phyloP scores from a whole-genome alignment of 2,888 invertebrate genomes.

The Mesochorus sp. region DNA sequence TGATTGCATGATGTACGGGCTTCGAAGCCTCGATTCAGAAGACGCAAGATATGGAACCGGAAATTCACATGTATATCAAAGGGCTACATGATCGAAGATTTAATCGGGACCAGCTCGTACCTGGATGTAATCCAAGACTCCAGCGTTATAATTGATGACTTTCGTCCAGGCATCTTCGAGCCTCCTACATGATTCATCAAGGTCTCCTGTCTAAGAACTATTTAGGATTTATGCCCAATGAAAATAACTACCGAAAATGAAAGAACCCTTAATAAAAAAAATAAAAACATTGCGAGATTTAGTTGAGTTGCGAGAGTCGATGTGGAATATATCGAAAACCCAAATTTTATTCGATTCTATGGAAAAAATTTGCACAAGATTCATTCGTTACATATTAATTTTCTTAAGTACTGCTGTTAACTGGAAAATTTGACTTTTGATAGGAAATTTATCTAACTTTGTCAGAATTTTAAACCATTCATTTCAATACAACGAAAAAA shows the following conservation, averaged over 20 bases:
- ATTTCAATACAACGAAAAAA: too few relatives aligned
- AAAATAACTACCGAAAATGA: too few relatives aligned
- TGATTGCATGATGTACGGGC: too few relatives aligned
- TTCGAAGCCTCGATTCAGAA: not conserved
- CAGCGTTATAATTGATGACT: constrained; percentile 19
- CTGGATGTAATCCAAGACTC: not conserved
- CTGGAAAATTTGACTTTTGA: too few relatives aligned
- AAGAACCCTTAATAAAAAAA: not conserved
- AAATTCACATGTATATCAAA: not conserved
- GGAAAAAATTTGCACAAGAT: too few relatives aligned
- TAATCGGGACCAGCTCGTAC: constrained; percentile 14
- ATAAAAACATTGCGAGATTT: not conserved
- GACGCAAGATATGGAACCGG: not conserved
- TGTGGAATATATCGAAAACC: too few relatives aligned
- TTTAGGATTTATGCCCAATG: not conserved
- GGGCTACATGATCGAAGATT: constrained; percentile 13
- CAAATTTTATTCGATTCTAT: too few relatives aligned
- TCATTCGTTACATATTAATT: too few relatives aligned
- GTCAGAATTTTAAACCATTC: too few relatives aligned
- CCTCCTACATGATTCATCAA: constrained; percentile 39
- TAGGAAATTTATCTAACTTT: too few relatives aligned
- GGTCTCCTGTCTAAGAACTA: not conserved
- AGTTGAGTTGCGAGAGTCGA: too few relatives aligned
- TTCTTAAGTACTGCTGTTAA: too few relatives aligned
- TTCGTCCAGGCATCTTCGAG: constrained; percentile 10